Conservation (phyloP, 2,888 invertebrate genomes). For the Muschampia plurimacula region DNA sequence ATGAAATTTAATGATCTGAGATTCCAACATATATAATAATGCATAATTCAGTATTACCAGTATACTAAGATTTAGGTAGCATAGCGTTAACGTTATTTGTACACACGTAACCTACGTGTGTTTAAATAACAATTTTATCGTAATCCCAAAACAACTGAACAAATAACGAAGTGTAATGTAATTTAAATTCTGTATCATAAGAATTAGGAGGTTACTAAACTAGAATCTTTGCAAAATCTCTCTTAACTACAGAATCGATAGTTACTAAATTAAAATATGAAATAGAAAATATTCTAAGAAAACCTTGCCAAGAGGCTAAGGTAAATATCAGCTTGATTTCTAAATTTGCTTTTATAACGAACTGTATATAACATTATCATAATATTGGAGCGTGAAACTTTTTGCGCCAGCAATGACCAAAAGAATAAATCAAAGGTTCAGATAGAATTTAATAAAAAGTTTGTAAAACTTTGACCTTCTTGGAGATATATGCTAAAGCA, state of each 20-base stretch:
- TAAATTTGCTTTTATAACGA: background rate
- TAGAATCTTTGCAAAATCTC: too few relatives aligned
- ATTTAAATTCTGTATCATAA: too few relatives aligned
- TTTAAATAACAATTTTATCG: background rate
- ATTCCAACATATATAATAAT: too few relatives aligned
- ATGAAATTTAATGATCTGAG: too few relatives aligned
- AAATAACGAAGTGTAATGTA: background rate
- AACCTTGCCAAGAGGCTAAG: constrained; percentile 8
- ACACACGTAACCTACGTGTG: too few relatives aligned
- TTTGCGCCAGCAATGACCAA: constrained; percentile 4
- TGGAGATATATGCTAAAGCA: background rate
- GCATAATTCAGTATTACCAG: too few relatives aligned
- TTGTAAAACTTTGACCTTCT: constrained; percentile 6
- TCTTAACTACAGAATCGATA: too few relatives aligned
- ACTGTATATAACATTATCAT: constrained; percentile 11
- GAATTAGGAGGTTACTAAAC: too few relatives aligned
- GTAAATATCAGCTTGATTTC: constrained; percentile 4
- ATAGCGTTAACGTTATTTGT: too few relatives aligned
- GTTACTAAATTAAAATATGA: background rate
- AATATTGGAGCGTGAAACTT: constrained; percentile 26
- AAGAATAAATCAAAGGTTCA: constrained; percentile 6
- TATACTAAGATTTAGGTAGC: too few relatives aligned
- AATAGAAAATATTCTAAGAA: background rate
- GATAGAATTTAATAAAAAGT: constrained; percentile 9
- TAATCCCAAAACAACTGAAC: background rate